Base-by-base conservation (phyloP, 2,888 invertebrate genomes). In the Hemistola chrysoprasaria region DNA sequence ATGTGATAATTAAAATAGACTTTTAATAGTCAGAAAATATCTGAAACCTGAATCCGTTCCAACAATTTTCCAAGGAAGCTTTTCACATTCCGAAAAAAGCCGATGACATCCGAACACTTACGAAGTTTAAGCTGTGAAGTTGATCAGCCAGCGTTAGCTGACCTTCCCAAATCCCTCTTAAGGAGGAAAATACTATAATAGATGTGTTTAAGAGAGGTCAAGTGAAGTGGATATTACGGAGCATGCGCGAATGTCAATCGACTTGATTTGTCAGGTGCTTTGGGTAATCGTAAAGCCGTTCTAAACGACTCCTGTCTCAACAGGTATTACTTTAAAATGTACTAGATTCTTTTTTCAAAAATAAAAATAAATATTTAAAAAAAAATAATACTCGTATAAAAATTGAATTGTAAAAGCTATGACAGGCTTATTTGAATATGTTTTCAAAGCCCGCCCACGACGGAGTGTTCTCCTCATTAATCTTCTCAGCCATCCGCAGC, bases 21-120 rank as follows among this genome's bases (percentile, higher is more conserved):
- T 16, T 16, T 4, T 4, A 16, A 2, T 16, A 3, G 4, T 4
- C 16, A 16, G 4, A 3, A 2, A 16, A 16, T 16, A 2, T 16
- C 4, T 3, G 4, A 4, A 16, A 3, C 16, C 16, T 16, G 4
- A 16, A 16, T 16, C 16, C 16, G 16, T 16, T 5, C 5, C 9
- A 6, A 6, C 25, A 8, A 3, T n/a, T 2, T 9, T 25, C 8
- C 25, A 16, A 16, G 16, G 16, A 16, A 16, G 16, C 16, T 16
- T 16, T 16, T 16, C 16, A 16, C 16, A 4, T 16, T 16, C 16
- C 50, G 50, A 48, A 44, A 10, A 31, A 1, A 22, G 3, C 38
- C 53, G 53, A 53, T 3, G 6, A 1, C 9, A n/a, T 8, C 30
- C 52, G 52, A 52, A 11, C 21, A 8, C 11, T 28, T 11, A 43